phyloP scores from a whole-genome alignment of 1,140 invertebrate genomes.

The Panagrolaimus sp. region DNA sequence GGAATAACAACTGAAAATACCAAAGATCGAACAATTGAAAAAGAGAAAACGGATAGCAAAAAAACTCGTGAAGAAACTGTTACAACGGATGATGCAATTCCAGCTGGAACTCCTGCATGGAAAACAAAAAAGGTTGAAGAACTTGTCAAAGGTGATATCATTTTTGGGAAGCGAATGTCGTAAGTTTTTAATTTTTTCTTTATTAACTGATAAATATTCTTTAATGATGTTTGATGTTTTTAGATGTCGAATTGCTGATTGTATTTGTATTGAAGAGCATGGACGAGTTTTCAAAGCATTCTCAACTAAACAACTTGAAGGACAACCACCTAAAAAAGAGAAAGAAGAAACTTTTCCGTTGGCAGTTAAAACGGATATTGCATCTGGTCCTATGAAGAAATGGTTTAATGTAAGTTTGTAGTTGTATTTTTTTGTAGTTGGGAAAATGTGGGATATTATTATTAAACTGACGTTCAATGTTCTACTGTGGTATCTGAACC shows the following conservation, averaged over 20 bases:
- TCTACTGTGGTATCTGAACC: no score
- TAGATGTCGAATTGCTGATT: neutral
- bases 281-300: conserved; percentile 7
- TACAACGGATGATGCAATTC: no score
- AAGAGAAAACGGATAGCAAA: no score
- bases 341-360: neutral
- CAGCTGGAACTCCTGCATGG: no score
- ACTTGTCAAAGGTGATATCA: conserved; percentile 5
- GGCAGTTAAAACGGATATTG: neutral
- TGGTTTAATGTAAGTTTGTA: neutral
- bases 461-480: no score
- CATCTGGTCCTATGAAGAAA: neutral
- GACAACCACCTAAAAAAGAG: neutral
- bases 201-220: neutral
- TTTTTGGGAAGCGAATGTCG: conserved; percentile 7
- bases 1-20: no score
- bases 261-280: conserved; percentile 12
- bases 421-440: no score
- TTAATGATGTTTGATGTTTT: neutral
- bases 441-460: no score
- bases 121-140: neutral
- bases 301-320: neutral
- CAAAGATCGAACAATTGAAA: no score
- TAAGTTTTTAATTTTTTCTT: neutral
- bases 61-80: no score